Evolutionary conservation across 2,797 vertebrate species (phyloP), one percentile per base, ranked within the genome.

Genomic region (Heterohyrax brucei): DNA sequence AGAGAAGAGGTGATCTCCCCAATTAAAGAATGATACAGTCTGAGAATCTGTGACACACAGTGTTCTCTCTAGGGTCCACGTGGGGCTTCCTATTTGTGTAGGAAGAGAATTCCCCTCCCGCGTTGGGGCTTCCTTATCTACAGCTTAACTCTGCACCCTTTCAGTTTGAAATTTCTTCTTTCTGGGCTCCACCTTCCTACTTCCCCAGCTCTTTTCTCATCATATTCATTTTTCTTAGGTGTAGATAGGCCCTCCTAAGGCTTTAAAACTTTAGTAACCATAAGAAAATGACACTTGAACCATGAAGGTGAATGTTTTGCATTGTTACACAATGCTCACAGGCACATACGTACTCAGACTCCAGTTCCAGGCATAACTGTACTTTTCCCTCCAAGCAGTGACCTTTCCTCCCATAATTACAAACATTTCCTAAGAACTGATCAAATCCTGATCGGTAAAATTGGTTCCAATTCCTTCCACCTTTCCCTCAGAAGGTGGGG

Each of bases 391-490:
- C 64, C 26, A 26, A 28, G 14, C 3, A 30, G 5, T 88, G 50
- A 81, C 5, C 76, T 79, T 80, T 46, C 75, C 39, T 91, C 44
- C 48, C 64, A 80, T 5, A 59, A 59, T 80, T 89, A 59, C 21
- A 16, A 93, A 48, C 53, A 7, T 50, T 89, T 97, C 72, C 28
- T 89, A 80, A 92, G 53, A 96, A 81, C 77, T 66, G n/a, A 95
- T 75, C 12, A 68, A 48, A 77, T 26, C 50, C 12, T 9, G n/a
- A 84, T 24, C 79, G 26, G 19, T 90, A n/a, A 80, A n/a, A 66
- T 26, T 50, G 46, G 14, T 44, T 84, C 62, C 21, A 62, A 8
- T 33, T 53, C 62, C 33, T 94, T 19, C 56, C 44, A 33, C 46
- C 2, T 44, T 39, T 3, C 61, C 10, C 44, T 48, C 33, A 50